A percentile compares a stretch with the other conserved stretches of the same genome.
These are phyloP conservation scores for Trissolcus brochymenae DNA, from an alignment of 2,888 invertebrate genomes.

Conservation along the genomic window DNA sequence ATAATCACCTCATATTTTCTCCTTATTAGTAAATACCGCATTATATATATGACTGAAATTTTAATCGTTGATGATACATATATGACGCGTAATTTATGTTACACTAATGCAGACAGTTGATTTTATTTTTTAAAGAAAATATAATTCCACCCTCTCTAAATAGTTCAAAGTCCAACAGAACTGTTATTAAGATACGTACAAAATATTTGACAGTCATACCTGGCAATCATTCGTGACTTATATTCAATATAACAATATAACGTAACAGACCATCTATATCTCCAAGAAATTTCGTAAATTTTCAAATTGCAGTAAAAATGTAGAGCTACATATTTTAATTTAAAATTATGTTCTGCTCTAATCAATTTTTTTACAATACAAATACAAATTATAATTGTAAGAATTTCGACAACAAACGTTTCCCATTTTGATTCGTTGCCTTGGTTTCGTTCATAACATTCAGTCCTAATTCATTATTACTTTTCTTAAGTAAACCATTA, in stretches of 20 bases:
- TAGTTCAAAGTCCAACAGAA: not conserved
- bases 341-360: not conserved
- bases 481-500: not conserved
- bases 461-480: not conserved
- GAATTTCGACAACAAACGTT: not conserved
- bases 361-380: not conserved
- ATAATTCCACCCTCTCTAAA: slow-evolving; percentile 12
- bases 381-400: not conserved
- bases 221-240: not conserved
- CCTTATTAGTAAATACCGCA: slow-evolving; percentile 14
- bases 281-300: not conserved
- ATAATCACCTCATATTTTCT: slow-evolving; percentile 62
- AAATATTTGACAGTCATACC: not conserved
- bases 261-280: not conserved
- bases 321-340: not conserved
- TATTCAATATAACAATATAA: not conserved
- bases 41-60: slow-evolving; percentile 24
- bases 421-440: not conserved
- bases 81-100: slow-evolving; percentile 5
- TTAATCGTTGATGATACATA: slow-evolving; percentile 20
- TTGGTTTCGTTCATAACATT: not conserved
- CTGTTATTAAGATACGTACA: not conserved
- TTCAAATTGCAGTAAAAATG: not conserved
- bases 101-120: slow-evolving; percentile 21
- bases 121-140: slow-evolving; percentile 2